Base-by-base conservation (phyloP, 2,797 vertebrate species). In the Adrianichthys oophorus region DNA sequence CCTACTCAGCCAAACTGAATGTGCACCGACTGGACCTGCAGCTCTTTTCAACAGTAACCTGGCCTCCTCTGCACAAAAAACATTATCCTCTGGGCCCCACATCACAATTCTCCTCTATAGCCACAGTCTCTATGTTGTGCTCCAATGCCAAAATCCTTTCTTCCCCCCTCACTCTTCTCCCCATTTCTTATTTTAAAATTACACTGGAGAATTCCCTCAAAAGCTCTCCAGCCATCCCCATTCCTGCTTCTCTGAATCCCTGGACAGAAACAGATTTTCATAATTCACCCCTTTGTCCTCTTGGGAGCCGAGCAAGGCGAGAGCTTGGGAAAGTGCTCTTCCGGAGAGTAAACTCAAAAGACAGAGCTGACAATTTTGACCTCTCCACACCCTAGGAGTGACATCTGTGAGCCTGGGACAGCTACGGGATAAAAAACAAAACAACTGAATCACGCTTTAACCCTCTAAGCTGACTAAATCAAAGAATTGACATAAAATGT, bases 301-400 rank as follows among this genome's bases (percentile, higher is more conserved):
- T 7, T 37, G 70, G 84, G 90, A 84, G 70, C 48, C 14, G 18
- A 69, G 68, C 53, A 24, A 90, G 90, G 88, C 83, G 79, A 91
- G 86, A 92, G 90, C 91, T 93, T 93, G 92, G 92, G 92, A 93
- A 93, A 92, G 82, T 80, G 72, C 78, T 86, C 91, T 91, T 92
- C 92, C 87, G 84, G 87, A 92, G 86, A 78, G 75, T 80, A 82
- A 68, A 79, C 90, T 89, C 79, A 73, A 84, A 70, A 84, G 78
- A 83, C 61, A 49, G 55, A 70, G 68, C 49, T 17, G 59, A 64
- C 13, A 26, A 62, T 68, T 73, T 46, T 71, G 74, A 90, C 83
- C 87, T 81, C 72, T 69, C 72, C 81, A 85, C 86, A 82, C 76
- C 79, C 83, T 19, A 41, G 68, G 77, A 82, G 76, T 62, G 16